These are phyloP conservation scores for Brachynemurus nebulosus DNA, from an alignment of 2,888 invertebrate genomes.

Conservation along the genomic window DNA sequence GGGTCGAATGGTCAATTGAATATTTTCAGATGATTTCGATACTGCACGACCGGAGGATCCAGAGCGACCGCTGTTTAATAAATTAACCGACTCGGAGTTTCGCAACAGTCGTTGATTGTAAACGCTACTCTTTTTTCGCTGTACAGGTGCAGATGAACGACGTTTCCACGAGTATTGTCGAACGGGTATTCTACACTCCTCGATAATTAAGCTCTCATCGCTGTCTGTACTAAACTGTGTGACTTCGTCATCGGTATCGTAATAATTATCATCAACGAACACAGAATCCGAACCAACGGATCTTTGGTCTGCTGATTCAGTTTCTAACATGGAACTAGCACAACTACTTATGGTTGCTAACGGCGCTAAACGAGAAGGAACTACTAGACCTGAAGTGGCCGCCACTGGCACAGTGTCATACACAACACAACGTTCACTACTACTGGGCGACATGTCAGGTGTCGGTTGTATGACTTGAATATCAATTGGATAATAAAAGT, in stretches of 20 bases:
- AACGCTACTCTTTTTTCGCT: conserved; percentile 12
- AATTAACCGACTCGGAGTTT: conserved; percentile 1
- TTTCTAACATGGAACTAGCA: conserved; percentile 42
- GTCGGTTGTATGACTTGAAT: conserved; percentile 56
- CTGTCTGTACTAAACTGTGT: conserved; percentile 76
- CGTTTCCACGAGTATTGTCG: conserved; percentile 13
- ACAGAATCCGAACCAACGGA: conserved; percentile 69
- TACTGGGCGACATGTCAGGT: conserved; percentile 70
- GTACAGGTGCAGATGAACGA: conserved; percentile 24
- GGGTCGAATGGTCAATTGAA: background rate
- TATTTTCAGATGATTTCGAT: background rate
- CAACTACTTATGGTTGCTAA: conserved; percentile 69
- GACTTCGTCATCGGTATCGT: conserved; percentile 70
- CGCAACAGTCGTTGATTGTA: background rate
- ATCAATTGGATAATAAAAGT: conserved; percentile 45
- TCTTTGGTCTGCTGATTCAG: conserved; percentile 50
- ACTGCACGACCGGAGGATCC: background rate
- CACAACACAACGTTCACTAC: conserved; percentile 44
- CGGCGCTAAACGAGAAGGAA: conserved; percentile 46
- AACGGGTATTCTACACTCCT: conserved; percentile 22
- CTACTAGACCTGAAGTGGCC: conserved; percentile 19
- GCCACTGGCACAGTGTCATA: conserved; percentile 28
- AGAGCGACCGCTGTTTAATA: background rate
- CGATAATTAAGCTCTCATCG: conserved; percentile 16
- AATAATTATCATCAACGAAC: conserved; percentile 50